Conservation (phyloP, 2,113 vertebrate genomes). For the Xenopus laevis region DNA sequence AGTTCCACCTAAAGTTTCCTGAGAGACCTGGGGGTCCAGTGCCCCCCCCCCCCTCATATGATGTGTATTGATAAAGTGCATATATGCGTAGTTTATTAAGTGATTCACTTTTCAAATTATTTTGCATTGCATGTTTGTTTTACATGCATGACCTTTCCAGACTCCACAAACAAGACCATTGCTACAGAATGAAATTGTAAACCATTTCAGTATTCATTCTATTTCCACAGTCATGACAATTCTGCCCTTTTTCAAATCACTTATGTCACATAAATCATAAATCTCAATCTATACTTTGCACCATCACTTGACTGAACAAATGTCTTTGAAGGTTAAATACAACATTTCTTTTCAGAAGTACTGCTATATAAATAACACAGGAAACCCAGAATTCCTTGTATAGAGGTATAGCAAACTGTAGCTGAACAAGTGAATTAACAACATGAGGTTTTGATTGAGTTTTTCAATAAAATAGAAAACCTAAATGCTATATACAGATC, state of each 20-base stretch:
- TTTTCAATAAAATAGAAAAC: neutral
- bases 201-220: conserved; percentile 27
- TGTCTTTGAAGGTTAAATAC: conserved; percentile 32
- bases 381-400: neutral
- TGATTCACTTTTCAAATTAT: conserved; percentile 1
- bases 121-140: conserved; percentile 6
- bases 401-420: neutral
- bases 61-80: neutral
- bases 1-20: too few species aligned
- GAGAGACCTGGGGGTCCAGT: too few species aligned
- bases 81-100: conserved; percentile 11
- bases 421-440: too few species aligned
- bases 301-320: conserved; percentile 42
- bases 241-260: conserved; percentile 36
- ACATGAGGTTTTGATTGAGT: too few species aligned
- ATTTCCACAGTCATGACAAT: conserved; percentile 27
- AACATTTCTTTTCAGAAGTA: conserved; percentile 1
- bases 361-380: neutral
- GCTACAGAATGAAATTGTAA: conserved; percentile 24
- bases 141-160: conserved; percentile 32
- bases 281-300: conserved; percentile 36
- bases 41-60: too few species aligned
- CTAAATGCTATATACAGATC: too few species aligned
- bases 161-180: conserved; percentile 30
- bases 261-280: conserved; percentile 39